phyloP scores from a whole-genome alignment of 2,888 invertebrate species.

The Oligia fasciuncula region DNA sequence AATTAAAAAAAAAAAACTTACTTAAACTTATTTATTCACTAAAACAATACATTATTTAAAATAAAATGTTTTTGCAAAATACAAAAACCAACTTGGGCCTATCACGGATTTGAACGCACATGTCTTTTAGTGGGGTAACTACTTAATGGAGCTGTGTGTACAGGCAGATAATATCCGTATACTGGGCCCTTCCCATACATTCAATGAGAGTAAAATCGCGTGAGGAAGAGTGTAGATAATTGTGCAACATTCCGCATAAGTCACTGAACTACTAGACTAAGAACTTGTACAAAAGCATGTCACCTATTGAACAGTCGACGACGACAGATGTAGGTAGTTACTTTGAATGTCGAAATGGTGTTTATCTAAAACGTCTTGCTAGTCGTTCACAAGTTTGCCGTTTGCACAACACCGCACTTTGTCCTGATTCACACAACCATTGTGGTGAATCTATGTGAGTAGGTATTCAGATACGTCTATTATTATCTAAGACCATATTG shows the following conservation, averaged over 20 bases:
- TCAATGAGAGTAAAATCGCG: slow-evolving; percentile 1
- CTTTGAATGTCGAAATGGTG: slow-evolving; percentile 78
- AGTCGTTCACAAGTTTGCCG: slow-evolving; percentile 77
- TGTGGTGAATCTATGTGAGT: slow-evolving; percentile 61
- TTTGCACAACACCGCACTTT: slow-evolving; percentile 78
- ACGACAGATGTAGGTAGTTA: slow-evolving; percentile 74
- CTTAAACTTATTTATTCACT: no score
- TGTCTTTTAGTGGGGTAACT: no score
- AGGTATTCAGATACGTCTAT: slow-evolving; percentile 37
- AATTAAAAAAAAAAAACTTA: no score
- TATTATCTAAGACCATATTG: slow-evolving; percentile 31
- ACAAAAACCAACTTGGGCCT: no score
- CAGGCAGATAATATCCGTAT: neutral
- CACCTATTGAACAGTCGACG: slow-evolving; percentile 74
- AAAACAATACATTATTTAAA: no score
- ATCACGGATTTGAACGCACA: no score
- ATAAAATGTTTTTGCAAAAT: no score
- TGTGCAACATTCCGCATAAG: slow-evolving; percentile 61
- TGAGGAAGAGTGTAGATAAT: slow-evolving; percentile 20
- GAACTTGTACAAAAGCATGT: slow-evolving; percentile 69
- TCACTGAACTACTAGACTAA: slow-evolving; percentile 68
- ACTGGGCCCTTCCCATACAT: neutral
- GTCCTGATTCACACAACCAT: slow-evolving; percentile 77
- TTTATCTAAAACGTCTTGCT: slow-evolving; percentile 78
- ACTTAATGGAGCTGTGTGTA: no score